Conservation (phyloP, 1,140 invertebrate species). For the Drosophila parvula region DNA sequence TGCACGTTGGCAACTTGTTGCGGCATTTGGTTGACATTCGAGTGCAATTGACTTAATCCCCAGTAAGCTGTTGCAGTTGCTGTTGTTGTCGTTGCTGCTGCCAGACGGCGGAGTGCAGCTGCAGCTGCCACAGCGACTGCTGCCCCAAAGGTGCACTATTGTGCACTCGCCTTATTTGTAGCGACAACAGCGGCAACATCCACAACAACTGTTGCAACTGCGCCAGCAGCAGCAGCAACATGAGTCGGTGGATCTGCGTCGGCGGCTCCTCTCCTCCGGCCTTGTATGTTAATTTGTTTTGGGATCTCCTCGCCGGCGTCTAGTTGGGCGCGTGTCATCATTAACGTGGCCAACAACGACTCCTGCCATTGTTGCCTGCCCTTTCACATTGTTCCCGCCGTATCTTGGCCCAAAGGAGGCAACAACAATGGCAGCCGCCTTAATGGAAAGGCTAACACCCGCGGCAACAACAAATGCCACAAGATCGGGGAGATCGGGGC, state of each 20-base stretch:
- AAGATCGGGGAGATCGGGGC: conserved; percentile 20
- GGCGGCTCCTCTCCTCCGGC: conserved; percentile 40
- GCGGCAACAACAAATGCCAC: conserved; percentile 70
- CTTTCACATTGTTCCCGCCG: conserved; percentile 67
- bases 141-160: conserved; percentile 62
- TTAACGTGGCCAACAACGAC: conserved; percentile 65
- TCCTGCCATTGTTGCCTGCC: conserved; percentile 46
- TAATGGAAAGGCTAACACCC: conserved; percentile 74
- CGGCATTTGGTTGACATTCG: conserved; percentile 78
- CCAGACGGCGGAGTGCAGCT: conserved; percentile 31
- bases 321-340: conserved; percentile 79
- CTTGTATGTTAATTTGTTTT: conserved; percentile 82
- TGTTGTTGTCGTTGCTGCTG: conserved; percentile 5
- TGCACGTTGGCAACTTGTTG: conserved; percentile 78
- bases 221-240: conserved; percentile 28
- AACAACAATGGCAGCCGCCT: conserved; percentile 64
- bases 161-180: conserved; percentile 78
- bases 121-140: conserved; percentile 22
- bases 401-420: conserved; percentile 38
- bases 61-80: conserved; percentile 58
- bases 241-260: conserved; percentile 52
- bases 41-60: conserved; percentile 80
- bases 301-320: conserved; percentile 65
- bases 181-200: conserved; percentile 63
- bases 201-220: conserved; percentile 29